These are phyloP conservation scores for Euglossa dilemma DNA, from an alignment of 1,140 invertebrate species.

Conservation along the genomic window DNA sequence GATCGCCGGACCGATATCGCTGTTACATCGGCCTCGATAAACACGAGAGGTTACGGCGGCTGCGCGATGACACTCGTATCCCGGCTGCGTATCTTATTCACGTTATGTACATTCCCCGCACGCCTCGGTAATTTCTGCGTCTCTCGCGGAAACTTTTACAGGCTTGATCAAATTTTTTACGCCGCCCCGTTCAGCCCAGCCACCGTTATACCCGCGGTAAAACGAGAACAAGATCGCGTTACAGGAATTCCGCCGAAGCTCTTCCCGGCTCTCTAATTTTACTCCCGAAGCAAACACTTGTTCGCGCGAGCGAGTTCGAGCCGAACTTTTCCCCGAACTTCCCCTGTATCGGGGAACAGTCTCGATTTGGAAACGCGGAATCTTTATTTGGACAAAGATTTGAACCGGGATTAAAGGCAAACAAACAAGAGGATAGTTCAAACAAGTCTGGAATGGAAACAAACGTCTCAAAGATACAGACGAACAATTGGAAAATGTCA, in stretches of 20 bases:
- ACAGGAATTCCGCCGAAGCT: neutral
- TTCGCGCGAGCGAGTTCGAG: too few species aligned
- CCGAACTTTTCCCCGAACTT: too few species aligned
- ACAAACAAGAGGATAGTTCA: too few species aligned
- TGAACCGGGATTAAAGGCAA: too few species aligned
- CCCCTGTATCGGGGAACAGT: too few species aligned
- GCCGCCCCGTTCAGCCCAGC: too few species aligned
- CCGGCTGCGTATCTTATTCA: neutral
- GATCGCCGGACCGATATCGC: neutral
- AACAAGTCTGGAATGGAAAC: too few species aligned
- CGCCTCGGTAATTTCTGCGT: neutral
- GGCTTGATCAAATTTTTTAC: conserved; percentile 10
- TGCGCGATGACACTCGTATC: neutral
- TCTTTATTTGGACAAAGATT: too few species aligned
- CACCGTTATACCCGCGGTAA: neutral
- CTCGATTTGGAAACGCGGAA: too few species aligned
- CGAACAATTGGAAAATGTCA: neutral
- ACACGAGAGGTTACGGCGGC: conserved; percentile 1
- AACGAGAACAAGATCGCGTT: neutral
- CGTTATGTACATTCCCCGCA: neutral
- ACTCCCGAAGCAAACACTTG: neutral
- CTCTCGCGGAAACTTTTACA: neutral
- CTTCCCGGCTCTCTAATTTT: neutral
- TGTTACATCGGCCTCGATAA: conserved; percentile 1
- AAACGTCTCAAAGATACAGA: too few species aligned